Conservation (phyloP, 2,113 vertebrate species). For the Ctenodactylus gundi region DNA sequence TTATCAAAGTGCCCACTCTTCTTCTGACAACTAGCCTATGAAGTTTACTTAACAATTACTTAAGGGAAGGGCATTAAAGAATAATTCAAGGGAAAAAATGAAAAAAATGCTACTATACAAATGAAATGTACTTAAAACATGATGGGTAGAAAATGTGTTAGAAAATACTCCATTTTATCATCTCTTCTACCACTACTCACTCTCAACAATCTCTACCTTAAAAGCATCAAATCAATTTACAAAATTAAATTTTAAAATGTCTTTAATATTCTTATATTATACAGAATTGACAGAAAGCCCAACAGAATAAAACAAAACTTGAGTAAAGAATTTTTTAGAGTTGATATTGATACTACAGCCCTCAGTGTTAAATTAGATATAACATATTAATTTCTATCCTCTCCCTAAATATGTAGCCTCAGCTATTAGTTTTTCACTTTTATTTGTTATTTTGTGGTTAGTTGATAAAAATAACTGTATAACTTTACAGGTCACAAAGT, state of each 20-base stretch:
- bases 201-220: not conserved
- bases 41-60: conserved; percentile 21
- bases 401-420: not conserved
- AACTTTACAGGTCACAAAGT: too few species aligned
- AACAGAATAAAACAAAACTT: not conserved
- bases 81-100: not conserved
- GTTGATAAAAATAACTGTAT: not conserved
- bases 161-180: not conserved
- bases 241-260: conserved; percentile 24
- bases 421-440: not conserved
- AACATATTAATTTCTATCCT: not conserved
- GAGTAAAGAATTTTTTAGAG: not conserved
- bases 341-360: not conserved
- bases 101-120: not conserved
- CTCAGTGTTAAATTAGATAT: not conserved
- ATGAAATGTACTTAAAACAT: not conserved
- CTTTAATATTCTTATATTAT: not conserved
- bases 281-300: not conserved
- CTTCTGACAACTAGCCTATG: conserved; percentile 61
- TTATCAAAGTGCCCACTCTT: conserved; percentile 72
- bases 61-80: conserved; percentile 35
- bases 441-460: not conserved
- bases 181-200: not conserved
- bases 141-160: not conserved
- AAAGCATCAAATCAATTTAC: conserved; percentile 13